Evolutionary conservation across 92 coral and sea anemone species (phyloP).

Genomic region (Chrysogorgia sp.): DNA sequence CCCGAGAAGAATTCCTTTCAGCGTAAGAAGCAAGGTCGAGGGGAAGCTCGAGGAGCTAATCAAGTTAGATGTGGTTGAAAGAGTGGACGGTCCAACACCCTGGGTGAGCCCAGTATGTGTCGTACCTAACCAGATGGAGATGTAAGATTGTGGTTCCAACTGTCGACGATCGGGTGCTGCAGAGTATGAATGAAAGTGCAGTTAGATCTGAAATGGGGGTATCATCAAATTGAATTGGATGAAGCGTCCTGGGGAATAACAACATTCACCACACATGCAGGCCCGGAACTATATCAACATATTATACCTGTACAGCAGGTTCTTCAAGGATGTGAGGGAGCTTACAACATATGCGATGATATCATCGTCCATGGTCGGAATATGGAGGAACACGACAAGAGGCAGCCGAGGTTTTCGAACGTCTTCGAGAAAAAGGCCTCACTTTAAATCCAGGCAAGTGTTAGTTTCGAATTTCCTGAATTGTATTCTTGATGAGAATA

Average conservation of each 20-base stretch:
- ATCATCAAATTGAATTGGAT: conserved; percentile 60
- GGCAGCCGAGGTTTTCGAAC: no score
- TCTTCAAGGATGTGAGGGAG: no score
- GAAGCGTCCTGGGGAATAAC: conserved; percentile 44
- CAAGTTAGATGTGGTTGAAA: conserved; percentile 18
- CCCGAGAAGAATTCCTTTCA: conserved; percentile 33
- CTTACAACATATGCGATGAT: no score
- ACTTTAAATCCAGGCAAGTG: no score
- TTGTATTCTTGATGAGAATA: no score
- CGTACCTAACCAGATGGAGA: conserved; percentile 48
- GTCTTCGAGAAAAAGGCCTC: no score
- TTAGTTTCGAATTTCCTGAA: no score
- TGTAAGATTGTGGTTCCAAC: no score
- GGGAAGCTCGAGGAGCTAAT: conserved; percentile 35
- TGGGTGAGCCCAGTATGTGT: conserved; percentile 52
- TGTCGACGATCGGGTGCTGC: conserved; percentile 48
- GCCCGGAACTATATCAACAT: no score
- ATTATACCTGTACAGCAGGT: no score
- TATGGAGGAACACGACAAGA: no score
- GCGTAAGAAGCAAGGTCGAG: conserved; percentile 36
- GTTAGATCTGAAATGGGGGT: conserved; percentile 59
- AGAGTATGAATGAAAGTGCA: conserved; percentile 44
- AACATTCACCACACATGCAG: conserved; percentile 42
- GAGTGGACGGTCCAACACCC: conserved; percentile 35
- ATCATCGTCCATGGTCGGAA: no score